Base-by-base conservation (phyloP, 2,888 invertebrate genomes). In the Prenolepis imparis region DNA sequence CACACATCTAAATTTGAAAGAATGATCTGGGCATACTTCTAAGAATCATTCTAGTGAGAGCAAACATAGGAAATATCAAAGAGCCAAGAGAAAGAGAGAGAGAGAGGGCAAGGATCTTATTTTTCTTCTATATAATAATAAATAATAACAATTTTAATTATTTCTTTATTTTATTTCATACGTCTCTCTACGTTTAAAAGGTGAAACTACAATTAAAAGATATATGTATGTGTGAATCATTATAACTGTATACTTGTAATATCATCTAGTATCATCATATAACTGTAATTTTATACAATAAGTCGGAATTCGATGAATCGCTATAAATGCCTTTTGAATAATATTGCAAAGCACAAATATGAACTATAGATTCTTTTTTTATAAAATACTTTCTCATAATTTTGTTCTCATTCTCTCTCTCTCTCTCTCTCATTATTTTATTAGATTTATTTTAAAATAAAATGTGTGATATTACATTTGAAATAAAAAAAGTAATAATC, bases 241-340 rank as follows among this genome's bases (percentile, higher is more conserved):
- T 5, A 1, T 81, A 81, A 81, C 72, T 73, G 63, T 72, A 72
- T 39, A 24, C 21, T 52, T 9, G 21, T 74, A 48, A 59, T 24
- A 52, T 48, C 8, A 52, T 52, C n/a, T n/a, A 57, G 18, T 15
- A 55, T 73, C 41, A 18, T n/a, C 41, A 61, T 15, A 18, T 63
- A 63, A 74, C 44, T 74, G 57, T 63, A 74, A 74, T 74, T 82
- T 66, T 32, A 61, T 66, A 41, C 6, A 28, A 32, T 6, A 21
- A 32, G 39, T 41, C 39, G 5, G 64, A 73, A 39, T 66, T 74
- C 44, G 44, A 73, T 66, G 39, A 59, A 28, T 59, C 39, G 1
- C 3, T 15, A 59, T 0, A 39, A 28, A 15, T 28, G 1, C 0
- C 5, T 72, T 52, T 18, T n/a, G 15, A 18, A 8, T 11, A 28